Evolutionary conservation across 2,797 vertebrate genomes (phyloP).

Genomic region (Coranthus polyacanthus): DNA sequence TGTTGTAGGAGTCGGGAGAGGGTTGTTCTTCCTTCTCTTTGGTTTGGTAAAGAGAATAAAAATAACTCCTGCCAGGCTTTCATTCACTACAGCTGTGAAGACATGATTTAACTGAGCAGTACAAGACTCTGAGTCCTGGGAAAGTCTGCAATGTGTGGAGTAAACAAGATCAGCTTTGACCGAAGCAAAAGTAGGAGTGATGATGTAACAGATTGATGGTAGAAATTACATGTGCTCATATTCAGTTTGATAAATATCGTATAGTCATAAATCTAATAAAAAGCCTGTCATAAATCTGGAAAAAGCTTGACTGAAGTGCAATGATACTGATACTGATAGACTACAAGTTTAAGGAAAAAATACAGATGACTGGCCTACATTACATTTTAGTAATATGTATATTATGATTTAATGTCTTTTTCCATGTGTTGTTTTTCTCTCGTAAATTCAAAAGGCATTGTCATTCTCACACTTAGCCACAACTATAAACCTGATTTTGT

Average conservation of each 20-base stretch:
- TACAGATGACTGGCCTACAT: background rate
- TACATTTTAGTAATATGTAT: background rate
- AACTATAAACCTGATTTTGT: no score
- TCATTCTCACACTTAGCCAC: no score
- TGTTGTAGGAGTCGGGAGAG: conserved; percentile 59
- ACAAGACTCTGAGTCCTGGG: conserved; percentile 49
- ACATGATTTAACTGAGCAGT: conserved; percentile 52
- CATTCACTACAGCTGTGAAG: conserved; percentile 70
- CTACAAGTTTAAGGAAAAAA: background rate
- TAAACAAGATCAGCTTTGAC: conserved; percentile 57
- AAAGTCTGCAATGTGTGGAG: conserved; percentile 38
- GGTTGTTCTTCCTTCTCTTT: conserved; percentile 73
- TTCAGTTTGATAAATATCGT: conserved; percentile 18
- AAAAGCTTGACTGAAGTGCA: background rate
- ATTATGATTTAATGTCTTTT: background rate
- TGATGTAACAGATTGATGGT: conserved; percentile 23
- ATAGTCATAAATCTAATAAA: background rate
- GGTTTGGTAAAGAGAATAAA: conserved; percentile 76
- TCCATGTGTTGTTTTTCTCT: no score
- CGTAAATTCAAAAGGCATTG: no score
- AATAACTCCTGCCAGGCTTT: conserved; percentile 73
- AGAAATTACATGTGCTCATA: conserved; percentile 5
- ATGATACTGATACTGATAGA: background rate
- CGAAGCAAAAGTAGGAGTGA: conserved; percentile 19
- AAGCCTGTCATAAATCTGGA: no score